Evolutionary conservation across 2,797 vertebrate genomes (phyloP), one percentile per base, ranked within the genome.

Genomic region (Lacerta viridis): DNA sequence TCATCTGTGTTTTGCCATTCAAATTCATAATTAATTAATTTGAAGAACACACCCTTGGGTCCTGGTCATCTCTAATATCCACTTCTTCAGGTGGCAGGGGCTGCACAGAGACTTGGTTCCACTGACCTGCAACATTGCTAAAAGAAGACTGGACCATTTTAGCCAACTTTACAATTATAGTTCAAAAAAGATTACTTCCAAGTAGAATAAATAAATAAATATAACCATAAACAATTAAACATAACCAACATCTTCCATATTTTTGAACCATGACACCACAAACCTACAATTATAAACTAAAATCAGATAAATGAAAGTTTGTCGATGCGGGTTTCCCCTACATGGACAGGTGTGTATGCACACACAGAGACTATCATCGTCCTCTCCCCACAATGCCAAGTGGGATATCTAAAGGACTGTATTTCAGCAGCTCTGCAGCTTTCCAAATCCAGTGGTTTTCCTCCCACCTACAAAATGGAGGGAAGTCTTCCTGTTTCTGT

Each of bases 21-120:
- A 76, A 72, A 64, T 87, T 4, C 29, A 77, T 39, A 64, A 66
- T 27, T 23, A 25, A 41, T 85, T n/a, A 55, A 41, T 85, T 36
- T 33, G 29, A n/a, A n/a, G 61, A 13, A 5, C 11, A 81, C 29
- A 99, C 99, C 96, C 98, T 96, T 89, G 98, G 98, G 92, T 99
- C 98, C 94, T 98, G 98, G 75, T 98, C 98, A 0, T 97, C 95
- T 50, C 97, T 97, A n/a, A 99, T 96, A 0, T 97, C 93, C 68
- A 99, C 97, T 84, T 99, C 98, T 81, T 99, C 99, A 17, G 98
- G 98, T 33, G 98, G 98, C n/a, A 98, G 94, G 0, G 98, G 98
- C 94, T 99, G 98, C 91, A 98, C 97, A 91, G 99, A 99, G 83
- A 99, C 98, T 87, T 98, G 98, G 96, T 98, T 99, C 99, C 99